Conservation (phyloP, 2,797 vertebrate species). For the Gymnothorax javanicus region DNA sequence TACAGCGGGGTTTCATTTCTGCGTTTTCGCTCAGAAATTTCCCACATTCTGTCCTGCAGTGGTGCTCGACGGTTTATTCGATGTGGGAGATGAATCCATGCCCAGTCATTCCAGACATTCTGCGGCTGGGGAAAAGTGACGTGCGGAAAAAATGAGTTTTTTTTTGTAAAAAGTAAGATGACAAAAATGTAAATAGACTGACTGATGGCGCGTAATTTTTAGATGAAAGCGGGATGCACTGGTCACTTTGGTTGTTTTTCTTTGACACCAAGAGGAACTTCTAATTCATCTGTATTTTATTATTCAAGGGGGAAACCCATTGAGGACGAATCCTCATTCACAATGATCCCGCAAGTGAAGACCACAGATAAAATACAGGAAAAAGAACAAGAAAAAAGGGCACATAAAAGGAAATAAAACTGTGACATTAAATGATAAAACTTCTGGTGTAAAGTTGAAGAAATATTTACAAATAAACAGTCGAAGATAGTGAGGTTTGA, state of each 20-base stretch:
- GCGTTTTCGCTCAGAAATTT: not conserved
- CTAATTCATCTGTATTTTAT: not conserved
- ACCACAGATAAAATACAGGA: too few species aligned
- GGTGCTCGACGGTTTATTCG: conserved; percentile 4
- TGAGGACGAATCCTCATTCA: too few species aligned
- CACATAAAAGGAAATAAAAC: too few species aligned
- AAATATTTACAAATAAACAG: too few species aligned
- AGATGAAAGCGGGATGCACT: not conserved
- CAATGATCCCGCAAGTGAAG: too few species aligned
- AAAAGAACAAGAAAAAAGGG: too few species aligned
- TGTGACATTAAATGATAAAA: too few species aligned
- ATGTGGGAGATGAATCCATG: not conserved
- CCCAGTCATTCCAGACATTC: not conserved
- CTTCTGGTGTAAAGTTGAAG: not conserved
- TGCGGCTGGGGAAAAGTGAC: conserved; percentile 46
- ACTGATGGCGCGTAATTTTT: not conserved
- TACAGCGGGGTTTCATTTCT: not conserved
- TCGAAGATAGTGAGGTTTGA: not conserved
- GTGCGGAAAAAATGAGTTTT: conserved; percentile 50
- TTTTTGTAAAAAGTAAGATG: not conserved
- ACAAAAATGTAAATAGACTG: not conserved
- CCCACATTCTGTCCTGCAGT: not conserved
- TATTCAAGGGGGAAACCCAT: too few species aligned
- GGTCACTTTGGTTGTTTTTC: not conserved
- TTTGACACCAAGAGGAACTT: not conserved